These are phyloP conservation scores for Thyatira batis DNA, from an alignment of 2,888 invertebrate species.

Conservation along the genomic window DNA sequence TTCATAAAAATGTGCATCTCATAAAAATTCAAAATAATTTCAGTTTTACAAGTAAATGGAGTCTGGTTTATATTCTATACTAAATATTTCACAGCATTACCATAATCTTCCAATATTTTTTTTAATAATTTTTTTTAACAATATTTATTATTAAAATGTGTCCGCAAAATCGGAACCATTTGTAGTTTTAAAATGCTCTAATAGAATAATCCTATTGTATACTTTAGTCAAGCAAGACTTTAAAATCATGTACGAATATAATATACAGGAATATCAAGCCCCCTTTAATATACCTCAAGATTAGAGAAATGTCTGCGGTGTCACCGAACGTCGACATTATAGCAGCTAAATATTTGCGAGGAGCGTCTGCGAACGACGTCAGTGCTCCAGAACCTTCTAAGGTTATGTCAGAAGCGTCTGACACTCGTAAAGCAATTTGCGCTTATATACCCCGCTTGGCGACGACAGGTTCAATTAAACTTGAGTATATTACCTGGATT, in stretches of 20 bases:
- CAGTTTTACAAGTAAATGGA: neutral
- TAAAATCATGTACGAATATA: no score
- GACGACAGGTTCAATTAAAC: constrained; percentile 22
- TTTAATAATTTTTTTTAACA: no score
- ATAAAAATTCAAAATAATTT: neutral
- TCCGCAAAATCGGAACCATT: no score
- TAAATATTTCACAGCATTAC: no score
- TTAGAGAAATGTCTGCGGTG: constrained; percentile 17
- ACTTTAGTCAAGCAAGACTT: no score
- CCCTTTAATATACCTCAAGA: neutral
- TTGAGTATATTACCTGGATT: neutral
- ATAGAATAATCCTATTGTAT: no score
- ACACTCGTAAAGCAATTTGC: constrained; percentile 29
- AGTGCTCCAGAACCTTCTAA: constrained; percentile 10
- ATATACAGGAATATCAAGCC: no score
- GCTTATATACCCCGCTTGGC: constrained; percentile 11
- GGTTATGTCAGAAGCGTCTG: constrained; percentile 17
- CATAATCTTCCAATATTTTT: no score
- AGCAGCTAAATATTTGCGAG: constrained; percentile 18
- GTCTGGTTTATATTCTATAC: neutral
- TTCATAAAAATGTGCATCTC: neutral
- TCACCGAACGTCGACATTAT: constrained; percentile 7
- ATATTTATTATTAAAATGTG: no score
- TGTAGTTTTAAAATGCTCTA: no score
- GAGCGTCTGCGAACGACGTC: constrained; percentile 20